Base-by-base conservation (phyloP, 2,888 invertebrate genomes). In the Stenotaenia linearis region DNA sequence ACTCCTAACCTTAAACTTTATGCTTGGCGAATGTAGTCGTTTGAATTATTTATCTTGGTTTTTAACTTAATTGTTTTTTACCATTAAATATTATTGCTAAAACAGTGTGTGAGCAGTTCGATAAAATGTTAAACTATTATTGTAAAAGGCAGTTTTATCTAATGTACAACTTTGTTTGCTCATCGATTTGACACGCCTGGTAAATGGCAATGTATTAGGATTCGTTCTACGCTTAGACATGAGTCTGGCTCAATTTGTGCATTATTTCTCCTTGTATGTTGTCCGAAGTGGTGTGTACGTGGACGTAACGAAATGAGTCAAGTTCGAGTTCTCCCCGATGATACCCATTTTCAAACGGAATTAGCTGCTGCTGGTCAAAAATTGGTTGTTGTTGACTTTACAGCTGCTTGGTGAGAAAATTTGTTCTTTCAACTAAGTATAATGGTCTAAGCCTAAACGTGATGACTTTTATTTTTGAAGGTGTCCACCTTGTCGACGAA, bases 401-500 rank as follows among this genome's bases (percentile, higher is more conserved):
- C 95, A 82, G 97, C 97, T 79, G 92, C 92, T 84, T 97, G 97
- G 97, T 96, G 87, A 89, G 89, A 85, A 81, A 10, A 37, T 18
- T 18, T 75, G 3, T 15, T 40, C 15, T 40, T 76, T 18, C 75
- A 28, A 6, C n/a, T n/a, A n/a, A n/a, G n/a, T n/a, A n/a, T n/a
- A n/a, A n/a, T n/a, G n/a, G n/a, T n/a, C n/a, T 50, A 50, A 50
- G 50, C 50, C 50, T 50, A 50, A 50, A 50, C 18, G 18, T 5
- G 18, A 50, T 50, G 50, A 50, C 50, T 50, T 50, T 50, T 76
- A 18, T 35, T 76, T 79, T 85, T 85, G 0, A 83, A 96, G 97
- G 97, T 99, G 99, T 87, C 97, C 96, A 0, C 98, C 99, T 3
- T 99, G 99, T 85, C 94, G 94, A 85, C 90, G 92, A 85, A 97